Base-by-base conservation (phyloP, 2,888 invertebrate genomes). In the Acanthococcus lagerstroemiae region DNA sequence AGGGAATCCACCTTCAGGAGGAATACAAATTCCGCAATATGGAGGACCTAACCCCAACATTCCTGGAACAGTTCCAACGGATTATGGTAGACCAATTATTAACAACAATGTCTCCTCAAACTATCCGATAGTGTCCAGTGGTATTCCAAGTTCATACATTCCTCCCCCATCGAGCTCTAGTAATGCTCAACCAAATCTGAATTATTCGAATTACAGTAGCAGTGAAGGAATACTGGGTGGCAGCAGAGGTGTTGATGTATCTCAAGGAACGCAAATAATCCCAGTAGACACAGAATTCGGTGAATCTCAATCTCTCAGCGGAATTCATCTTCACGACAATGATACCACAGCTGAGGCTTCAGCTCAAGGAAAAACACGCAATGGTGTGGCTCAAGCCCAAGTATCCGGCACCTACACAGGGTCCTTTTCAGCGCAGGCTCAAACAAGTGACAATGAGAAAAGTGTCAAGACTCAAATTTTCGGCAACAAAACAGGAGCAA, bases 341-440 rank as follows among this genome's bases (percentile, higher is more conserved):
- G 72, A 71, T 67, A 90, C 90, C 0, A 82, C 84, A 71, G 89
- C 89, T 0, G 82, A 82, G 68, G 90, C 90, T 1, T 83, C 85
- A 63, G 85, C 90, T 21, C 86, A 87, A 76, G 90, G 90, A 9
- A 84, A 82, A 70, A 85, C 83, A 72, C 82, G 82, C 44, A 84
- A 85, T 67, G 90, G 87, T 5, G 83, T 84, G 1, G 86, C 90
- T 0, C 88, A 90, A 75, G 87, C 90, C 1, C 87, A 89, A 77
- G 89, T 91, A 7, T 72, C 72, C 60, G 90, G 90, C 25, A 84
- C 85, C 0, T 90, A 90, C 73, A 80, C 83, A 22, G 90, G 90
- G 15, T 84, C 88, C 0, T 90, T 91, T 74, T 86, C 87, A 69
- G 90, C 90, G 4, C 72, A 69, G 68, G 73, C 71, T 26, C 72